phyloP scores from a whole-genome alignment of 2,888 invertebrate genomes.

The Spodoptera littoralis region DNA sequence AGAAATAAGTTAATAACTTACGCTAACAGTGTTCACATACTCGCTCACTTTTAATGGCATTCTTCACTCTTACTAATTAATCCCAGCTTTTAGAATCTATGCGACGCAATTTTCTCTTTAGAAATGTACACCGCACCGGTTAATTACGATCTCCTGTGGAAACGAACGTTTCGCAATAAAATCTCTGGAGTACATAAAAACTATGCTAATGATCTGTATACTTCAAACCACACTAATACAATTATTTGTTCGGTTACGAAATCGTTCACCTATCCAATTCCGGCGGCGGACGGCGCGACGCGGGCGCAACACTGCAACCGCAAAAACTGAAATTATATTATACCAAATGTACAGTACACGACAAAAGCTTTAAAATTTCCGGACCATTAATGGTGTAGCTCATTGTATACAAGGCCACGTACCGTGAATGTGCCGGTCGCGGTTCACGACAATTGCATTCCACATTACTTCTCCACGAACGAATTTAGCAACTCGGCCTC shows the following conservation, averaged over 20 bases:
- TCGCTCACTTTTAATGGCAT: slow-evolving; percentile 14
- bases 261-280: slow-evolving; percentile 68
- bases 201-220: slow-evolving; percentile 38
- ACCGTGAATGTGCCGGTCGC: slow-evolving; percentile 73
- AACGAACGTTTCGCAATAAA: slow-evolving; percentile 16
- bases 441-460: slow-evolving; percentile 83
- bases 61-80: slow-evolving; percentile 37
- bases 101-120: slow-evolving; percentile 7
- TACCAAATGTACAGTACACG: slow-evolving; percentile 67
- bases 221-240: slow-evolving; percentile 46
- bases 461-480: slow-evolving; percentile 71
- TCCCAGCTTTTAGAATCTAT: slow-evolving; percentile 14
- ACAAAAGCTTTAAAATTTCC: slow-evolving; percentile 82
- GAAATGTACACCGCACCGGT: slow-evolving; percentile 8
- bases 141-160: background rate
- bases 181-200: slow-evolving; percentile 5
- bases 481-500: slow-evolving; percentile 74
- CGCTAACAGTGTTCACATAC: slow-evolving; percentile 26
- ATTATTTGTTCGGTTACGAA: slow-evolving; percentile 65
- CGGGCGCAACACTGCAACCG: slow-evolving; percentile 43
- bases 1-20: slow-evolving; percentile 26
- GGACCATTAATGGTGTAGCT: slow-evolving; percentile 80
- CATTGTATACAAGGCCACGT: slow-evolving; percentile 78
- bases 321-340: slow-evolving; percentile 65
- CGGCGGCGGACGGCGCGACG: slow-evolving; percentile 46